Percentiles rank a stretch among this genome's conserved stretches.
Conservation (phyloP, 2,888 invertebrate genomes). For the Digitonthophagus gazella region DNA sequence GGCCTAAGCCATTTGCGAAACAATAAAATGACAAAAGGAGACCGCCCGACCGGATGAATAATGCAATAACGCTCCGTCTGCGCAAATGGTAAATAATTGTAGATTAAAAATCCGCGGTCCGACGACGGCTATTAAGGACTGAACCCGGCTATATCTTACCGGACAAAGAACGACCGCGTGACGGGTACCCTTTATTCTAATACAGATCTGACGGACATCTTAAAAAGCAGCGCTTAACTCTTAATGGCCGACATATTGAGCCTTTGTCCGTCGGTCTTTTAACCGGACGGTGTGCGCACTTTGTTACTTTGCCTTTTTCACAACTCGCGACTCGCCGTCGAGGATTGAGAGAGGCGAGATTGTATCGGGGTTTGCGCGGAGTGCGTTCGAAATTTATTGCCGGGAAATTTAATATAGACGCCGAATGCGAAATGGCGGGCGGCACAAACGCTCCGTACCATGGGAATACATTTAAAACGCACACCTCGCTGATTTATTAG, state of each 20-base stretch:
- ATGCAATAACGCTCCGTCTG: slow-evolving; percentile 28
- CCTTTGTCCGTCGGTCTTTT: background rate
- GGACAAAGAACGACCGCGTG: slow-evolving; percentile 20
- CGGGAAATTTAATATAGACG: slow-evolving; percentile 20
- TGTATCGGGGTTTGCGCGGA: background rate
- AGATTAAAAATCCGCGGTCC: slow-evolving; percentile 30
- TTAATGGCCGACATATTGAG: background rate
- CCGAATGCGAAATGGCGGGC: slow-evolving; percentile 8
- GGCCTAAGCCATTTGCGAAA: slow-evolving; percentile 8
- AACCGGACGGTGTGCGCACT: background rate
- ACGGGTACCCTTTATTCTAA: background rate
- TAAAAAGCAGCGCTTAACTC: background rate
- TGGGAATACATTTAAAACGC: background rate
- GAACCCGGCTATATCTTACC: slow-evolving; percentile 21
- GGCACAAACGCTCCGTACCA: background rate
- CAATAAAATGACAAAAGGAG: slow-evolving; percentile 17
- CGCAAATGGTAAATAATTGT: slow-evolving; percentile 34
- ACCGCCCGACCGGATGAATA: slow-evolving; percentile 29
- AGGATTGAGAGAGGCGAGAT: background rate
- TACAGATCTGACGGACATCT: background rate
- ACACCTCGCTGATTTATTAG: background rate
- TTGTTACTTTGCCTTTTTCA: background rate
- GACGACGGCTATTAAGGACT: slow-evolving; percentile 26
- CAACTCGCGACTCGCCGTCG: background rate
- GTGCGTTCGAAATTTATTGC: slow-evolving; percentile 16